Percentiles rank a stretch among this genome's conserved stretches.
phyloP scores from a whole-genome alignment of 2,113 vertebrate species.

The Otus sunia region DNA sequence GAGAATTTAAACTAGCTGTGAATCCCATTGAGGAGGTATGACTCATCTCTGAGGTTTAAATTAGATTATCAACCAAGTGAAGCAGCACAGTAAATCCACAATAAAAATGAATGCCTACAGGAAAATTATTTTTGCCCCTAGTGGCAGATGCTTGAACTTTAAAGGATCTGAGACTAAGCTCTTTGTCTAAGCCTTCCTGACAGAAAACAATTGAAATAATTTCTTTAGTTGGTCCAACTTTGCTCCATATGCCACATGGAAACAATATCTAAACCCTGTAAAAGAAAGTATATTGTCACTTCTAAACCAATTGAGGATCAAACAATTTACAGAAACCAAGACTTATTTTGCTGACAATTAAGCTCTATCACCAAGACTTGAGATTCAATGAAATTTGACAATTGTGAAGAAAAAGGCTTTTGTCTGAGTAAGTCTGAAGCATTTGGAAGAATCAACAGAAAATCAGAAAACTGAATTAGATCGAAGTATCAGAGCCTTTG shows the following conservation, averaged over 20 bases:
- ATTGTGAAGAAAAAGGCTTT: constrained; percentile 63
- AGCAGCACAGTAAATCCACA: constrained; percentile 39
- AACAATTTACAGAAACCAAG: constrained; percentile 69
- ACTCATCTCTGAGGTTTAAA: constrained; percentile 66
- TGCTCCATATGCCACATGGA: constrained; percentile 41
- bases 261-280: constrained; percentile 59
- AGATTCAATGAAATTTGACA: constrained; percentile 63
- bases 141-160: constrained; percentile 71
- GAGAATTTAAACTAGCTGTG: constrained; percentile 60
- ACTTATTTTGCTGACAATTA: constrained; percentile 73
- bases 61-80: constrained; percentile 63
- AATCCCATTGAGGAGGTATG: constrained; percentile 64
- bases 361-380: constrained; percentile 48
- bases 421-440: constrained; percentile 36
- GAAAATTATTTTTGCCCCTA: constrained; percentile 71
- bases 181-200: constrained; percentile 62
- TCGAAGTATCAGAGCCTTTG: constrained; percentile 10
- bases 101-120: constrained; percentile 67
- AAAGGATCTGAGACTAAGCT: constrained; percentile 68
- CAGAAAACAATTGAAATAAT: constrained; percentile 63
- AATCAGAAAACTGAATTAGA: constrained; percentile 32
- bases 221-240: constrained; percentile 56
- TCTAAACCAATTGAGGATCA: constrained; percentile 70
- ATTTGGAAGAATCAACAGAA: constrained; percentile 50
- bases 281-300: constrained; percentile 57